A percentile compares a stretch with the other conserved stretches of the same genome.
These are phyloP conservation scores for Alcis repandata DNA, from an alignment of 2,888 invertebrate genomes.

Conservation along the genomic window DNA sequence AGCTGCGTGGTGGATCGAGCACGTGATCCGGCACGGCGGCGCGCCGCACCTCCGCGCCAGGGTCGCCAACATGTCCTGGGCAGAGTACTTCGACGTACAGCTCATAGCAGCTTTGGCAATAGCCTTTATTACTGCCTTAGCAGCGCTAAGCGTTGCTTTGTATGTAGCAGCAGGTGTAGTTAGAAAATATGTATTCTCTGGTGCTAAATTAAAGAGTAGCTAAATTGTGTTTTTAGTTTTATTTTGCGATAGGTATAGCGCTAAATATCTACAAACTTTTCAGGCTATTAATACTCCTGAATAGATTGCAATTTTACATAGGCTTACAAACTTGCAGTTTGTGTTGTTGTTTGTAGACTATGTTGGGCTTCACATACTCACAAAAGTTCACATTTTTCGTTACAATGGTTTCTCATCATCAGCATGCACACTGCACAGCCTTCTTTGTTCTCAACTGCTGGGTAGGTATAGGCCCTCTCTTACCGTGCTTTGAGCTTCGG, in stretches of 20 bases:
- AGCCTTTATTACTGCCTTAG: not conserved
- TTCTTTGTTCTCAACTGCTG: too few relatives aligned
- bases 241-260: not conserved
- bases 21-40: slow-evolving; percentile 52
- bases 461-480: too few relatives aligned
- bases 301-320: too few relatives aligned
- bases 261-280: too few relatives aligned
- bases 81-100: slow-evolving; percentile 27
- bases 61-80: slow-evolving; percentile 50
- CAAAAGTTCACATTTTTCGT: too few relatives aligned
- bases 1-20: slow-evolving; percentile 53
- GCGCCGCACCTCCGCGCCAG: slow-evolving; percentile 49
- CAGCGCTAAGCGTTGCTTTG: not conserved
- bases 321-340: too few relatives aligned
- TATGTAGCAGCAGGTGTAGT: slow-evolving; percentile 11
- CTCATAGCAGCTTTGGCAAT: slow-evolving; percentile 12
- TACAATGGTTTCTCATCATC: too few relatives aligned
- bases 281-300: too few relatives aligned
- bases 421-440: too few relatives aligned
- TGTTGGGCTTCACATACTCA: too few relatives aligned
- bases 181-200: slow-evolving; percentile 4
- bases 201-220: slow-evolving; percentile 24
- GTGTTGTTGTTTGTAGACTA: too few relatives aligned
- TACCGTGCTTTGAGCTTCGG: too few relatives aligned
- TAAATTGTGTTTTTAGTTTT: slow-evolving; percentile 4